A percentile compares a stretch with the other conserved stretches of the same genome.
Evolutionary conservation across 2,888 invertebrate genomes (phyloP).

Genomic region (Isotomurus palustris): DNA sequence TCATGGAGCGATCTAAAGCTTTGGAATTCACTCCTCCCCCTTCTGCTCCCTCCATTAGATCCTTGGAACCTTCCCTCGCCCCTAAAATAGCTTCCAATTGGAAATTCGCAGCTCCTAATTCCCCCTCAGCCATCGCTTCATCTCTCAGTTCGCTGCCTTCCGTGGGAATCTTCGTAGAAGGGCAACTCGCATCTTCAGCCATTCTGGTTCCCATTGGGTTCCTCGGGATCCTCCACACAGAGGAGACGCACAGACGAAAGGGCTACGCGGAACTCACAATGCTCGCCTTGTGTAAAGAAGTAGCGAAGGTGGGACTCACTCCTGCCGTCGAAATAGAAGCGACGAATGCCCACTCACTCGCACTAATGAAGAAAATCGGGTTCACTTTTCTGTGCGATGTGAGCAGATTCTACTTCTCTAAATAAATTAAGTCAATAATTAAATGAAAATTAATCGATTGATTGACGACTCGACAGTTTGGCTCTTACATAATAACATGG

Average conservation of each 20-base stretch:
- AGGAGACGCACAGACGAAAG: slow-evolving; percentile 13
- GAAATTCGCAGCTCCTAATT: too few relatives aligned
- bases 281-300: slow-evolving; percentile 12
- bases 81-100: too few relatives aligned
- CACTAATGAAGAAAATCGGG: slow-evolving; percentile 16
- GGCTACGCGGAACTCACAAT: slow-evolving; percentile 14
- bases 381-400: slow-evolving; percentile 8
- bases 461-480: too few relatives aligned
- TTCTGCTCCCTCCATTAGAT: too few relatives aligned
- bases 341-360: slow-evolving; percentile 13
- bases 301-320: slow-evolving; percentile 10
- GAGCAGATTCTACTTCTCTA: too few relatives aligned
- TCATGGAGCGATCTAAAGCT: background rate
- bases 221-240: slow-evolving; percentile 15
- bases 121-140: too few relatives aligned
- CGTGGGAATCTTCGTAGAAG: background rate
- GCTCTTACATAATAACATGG: too few relatives aligned
- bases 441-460: too few relatives aligned
- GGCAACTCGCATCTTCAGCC: background rate
- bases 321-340: slow-evolving; percentile 14
- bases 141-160: background rate
- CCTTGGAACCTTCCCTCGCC: too few relatives aligned
- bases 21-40: too few relatives aligned
- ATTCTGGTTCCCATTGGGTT: background rate
- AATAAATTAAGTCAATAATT: too few relatives aligned